phyloP scores from a whole-genome alignment of 2,113 vertebrate genomes.

The Larimichthys polyactis region DNA sequence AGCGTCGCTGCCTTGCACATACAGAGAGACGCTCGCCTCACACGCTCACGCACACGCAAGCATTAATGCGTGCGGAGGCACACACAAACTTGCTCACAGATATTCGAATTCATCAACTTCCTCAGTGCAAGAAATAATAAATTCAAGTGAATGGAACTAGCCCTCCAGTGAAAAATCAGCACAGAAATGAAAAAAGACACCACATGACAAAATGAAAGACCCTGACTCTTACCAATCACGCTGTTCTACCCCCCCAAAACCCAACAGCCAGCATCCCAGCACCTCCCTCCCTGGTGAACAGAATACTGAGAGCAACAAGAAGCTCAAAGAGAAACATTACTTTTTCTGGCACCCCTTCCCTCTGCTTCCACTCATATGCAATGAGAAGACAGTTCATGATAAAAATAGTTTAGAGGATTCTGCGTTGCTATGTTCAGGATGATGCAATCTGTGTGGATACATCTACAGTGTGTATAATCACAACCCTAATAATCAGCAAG shows the following conservation, averaged over 20 bases:
- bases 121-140: conserved; percentile 71
- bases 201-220: conserved; percentile 69
- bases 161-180: conserved; percentile 67
- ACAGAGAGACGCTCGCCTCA: conserved; percentile 32
- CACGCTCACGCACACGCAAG: conserved; percentile 25
- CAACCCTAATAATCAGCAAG: conserved; percentile 28
- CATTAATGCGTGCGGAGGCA: conserved; percentile 25
- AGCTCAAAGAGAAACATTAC: conserved; percentile 46
- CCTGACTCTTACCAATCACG: conserved; percentile 56
- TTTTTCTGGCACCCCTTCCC: conserved; percentile 28
- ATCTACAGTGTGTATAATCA: conserved; percentile 4
- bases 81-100: conserved; percentile 51
- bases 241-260: not conserved
- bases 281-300: conserved; percentile 39
- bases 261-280: conserved; percentile 23
- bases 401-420: conserved; percentile 21
- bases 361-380: conserved; percentile 24
- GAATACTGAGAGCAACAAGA: conserved; percentile 41
- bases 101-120: conserved; percentile 75
- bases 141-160: conserved; percentile 71
- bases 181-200: conserved; percentile 61
- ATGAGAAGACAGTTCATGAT: conserved; percentile 18
- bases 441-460: conserved; percentile 34
- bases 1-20: conserved; percentile 46
- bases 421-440: conserved; percentile 7